phyloP scores from a whole-genome alignment of 1,140 invertebrate species.

The Drosophila serrata region DNA sequence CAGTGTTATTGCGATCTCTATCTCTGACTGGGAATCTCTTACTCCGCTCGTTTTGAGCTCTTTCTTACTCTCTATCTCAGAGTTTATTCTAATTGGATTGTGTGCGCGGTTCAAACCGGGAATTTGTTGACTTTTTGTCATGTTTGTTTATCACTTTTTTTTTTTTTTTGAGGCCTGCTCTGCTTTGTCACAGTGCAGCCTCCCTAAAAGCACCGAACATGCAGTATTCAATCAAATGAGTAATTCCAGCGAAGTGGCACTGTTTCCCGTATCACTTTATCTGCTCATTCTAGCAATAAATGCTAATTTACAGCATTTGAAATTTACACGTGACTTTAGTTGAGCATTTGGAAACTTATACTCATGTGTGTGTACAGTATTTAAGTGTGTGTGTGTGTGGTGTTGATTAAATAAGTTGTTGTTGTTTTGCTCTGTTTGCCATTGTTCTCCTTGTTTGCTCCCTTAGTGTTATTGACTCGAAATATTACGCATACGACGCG shows the following conservation, averaged over 20 bases:
- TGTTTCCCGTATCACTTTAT: constrained; percentile 30
- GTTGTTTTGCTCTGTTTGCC: constrained; percentile 16
- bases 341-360: constrained; percentile 38
- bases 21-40: constrained; percentile 3
- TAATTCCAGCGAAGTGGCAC: neutral
- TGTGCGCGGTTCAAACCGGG: constrained; percentile 66
- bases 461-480: constrained; percentile 47
- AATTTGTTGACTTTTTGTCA: constrained; percentile 75
- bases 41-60: neutral
- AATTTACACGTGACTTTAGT: constrained; percentile 77
- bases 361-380: constrained; percentile 15
- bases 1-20: constrained; percentile 18
- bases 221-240: neutral
- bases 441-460: constrained; percentile 26
- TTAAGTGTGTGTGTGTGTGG: constrained; percentile 14
- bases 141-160: constrained; percentile 70
- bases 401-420: constrained; percentile 30
- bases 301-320: constrained; percentile 76
- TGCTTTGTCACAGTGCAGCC: constrained; percentile 35
- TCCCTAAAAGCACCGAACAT: neutral
- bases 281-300: constrained; percentile 58
- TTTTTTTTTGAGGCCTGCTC: constrained; percentile 34
- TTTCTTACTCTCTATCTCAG: constrained; percentile 30
- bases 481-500: constrained; percentile 61
- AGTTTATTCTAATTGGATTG: constrained; percentile 76